Evolutionary conservation across 1,140 invertebrate species (phyloP).

Genomic region (Bilobella aurantiaca): DNA sequence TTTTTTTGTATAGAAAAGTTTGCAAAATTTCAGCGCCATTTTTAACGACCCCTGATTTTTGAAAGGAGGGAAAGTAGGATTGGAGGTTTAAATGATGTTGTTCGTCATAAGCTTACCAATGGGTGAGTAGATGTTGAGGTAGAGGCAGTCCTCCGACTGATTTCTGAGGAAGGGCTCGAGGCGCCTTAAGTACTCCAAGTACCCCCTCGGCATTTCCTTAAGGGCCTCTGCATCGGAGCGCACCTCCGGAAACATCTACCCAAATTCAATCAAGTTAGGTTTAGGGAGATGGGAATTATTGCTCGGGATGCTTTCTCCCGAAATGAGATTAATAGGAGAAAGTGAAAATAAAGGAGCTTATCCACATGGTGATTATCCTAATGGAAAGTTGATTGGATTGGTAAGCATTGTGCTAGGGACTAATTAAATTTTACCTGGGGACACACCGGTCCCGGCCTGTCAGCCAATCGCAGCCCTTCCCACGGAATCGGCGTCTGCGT

Average conservation of each 20-base stretch:
- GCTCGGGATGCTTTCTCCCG: too few species aligned
- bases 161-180: constrained; percentile 61
- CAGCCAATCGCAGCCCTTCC: constrained; percentile 58
- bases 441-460: constrained; percentile 32
- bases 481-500: constrained; percentile 78
- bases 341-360: not conserved
- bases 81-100: too few species aligned
- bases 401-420: not conserved
- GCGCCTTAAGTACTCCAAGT: constrained; percentile 56
- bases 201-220: constrained; percentile 49
- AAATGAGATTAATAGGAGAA: too few species aligned
- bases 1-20: too few species aligned
- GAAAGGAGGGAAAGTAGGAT: too few species aligned
- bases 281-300: too few species aligned
- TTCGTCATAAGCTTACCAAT: constrained; percentile 71
- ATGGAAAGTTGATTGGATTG: not conserved
- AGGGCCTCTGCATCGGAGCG: constrained; percentile 63
- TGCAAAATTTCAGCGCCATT: too few species aligned
- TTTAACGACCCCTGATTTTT: too few species aligned
- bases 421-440: constrained; percentile 32
- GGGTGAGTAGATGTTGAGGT: constrained; percentile 86
- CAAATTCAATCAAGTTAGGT: too few species aligned
- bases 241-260: constrained; percentile 64
- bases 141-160: constrained; percentile 84
- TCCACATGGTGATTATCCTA: not conserved